Base-by-base conservation (phyloP, 2,113 vertebrate species). In the Callorhinus ursinus region DNA sequence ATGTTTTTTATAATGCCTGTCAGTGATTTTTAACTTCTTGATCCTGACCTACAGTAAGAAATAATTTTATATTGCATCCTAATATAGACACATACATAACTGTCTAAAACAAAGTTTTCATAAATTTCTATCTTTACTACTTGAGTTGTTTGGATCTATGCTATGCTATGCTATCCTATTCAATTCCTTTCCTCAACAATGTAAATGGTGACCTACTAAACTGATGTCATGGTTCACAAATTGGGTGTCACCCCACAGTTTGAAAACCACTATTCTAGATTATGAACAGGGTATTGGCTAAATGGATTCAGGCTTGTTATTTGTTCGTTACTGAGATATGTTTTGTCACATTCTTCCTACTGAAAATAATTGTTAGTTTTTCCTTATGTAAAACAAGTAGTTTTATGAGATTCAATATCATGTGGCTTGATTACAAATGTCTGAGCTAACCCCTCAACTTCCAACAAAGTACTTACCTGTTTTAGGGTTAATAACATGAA, bases 341-440 rank as follows among this genome's bases (percentile, higher is more conserved):
- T 88, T 95, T 95, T 81, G 4, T 13, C 49, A 81, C 88, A 51
- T 81, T 95, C 39, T 63, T 76, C 39, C n/a, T 65, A 59, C 31
- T 93, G 65, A 77, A 95, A 81, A 81, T 42, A 93, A 39, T 91
- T 69, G 36, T 65, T 65, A 51, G 11, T 76, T n/a, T 83, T 89
- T 55, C 49, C 26, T 93, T 63, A 19, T 21, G 26, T 89, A 51
- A 96, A 89, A 85, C 81, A 85, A 88, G 11, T 33, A 89, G 72
- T 26, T 65, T 92, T 33, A 67, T 61, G 51, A 80, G n/a, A 93
- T 11, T 81, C 18, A 88, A 18, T 76, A 55, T 71, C 9, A 36
- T 71, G 7, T 59, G 55, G 24, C 71, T 91, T 84, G 31, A 88
- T 80, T 19, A n/a, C 31, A 93, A 69, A 36, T 93, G 21, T 91